Evolutionary conservation across 2,888 invertebrate species (phyloP).

Genomic region (Thera obeliscata): DNA sequence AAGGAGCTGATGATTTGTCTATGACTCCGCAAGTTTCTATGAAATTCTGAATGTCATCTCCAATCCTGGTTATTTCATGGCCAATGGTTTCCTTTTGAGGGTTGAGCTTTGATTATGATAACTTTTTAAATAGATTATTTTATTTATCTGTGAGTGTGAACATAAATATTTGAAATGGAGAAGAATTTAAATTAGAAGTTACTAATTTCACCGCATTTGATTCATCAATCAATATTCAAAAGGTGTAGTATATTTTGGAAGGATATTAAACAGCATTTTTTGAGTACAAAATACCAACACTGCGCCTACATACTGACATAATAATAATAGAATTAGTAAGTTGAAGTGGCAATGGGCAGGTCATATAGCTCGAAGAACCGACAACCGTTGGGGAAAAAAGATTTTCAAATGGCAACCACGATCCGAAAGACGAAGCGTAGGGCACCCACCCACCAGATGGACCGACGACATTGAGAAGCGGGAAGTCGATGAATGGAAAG

Average conservation of each 20-base stretch:
- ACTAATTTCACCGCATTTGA: constrained; percentile 3
- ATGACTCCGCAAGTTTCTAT: constrained; percentile 69
- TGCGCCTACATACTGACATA: too few species aligned
- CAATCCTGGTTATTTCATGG: constrained; percentile 79
- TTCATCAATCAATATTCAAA: constrained; percentile 18
- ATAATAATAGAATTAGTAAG: too few species aligned
- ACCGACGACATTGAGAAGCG: too few species aligned
- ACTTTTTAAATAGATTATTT: constrained; percentile 13
- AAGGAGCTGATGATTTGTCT: constrained; percentile 72
- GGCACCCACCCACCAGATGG: too few species aligned
- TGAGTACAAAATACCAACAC: too few species aligned
- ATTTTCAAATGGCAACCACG: too few species aligned
- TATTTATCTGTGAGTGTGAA: not conserved
- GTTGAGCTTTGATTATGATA: constrained; percentile 33
- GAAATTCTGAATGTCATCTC: constrained; percentile 75
- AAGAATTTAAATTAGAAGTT: constrained; percentile 2
- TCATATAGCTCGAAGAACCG: too few species aligned
- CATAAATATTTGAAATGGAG: constrained; percentile 2
- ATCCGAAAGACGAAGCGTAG: too few species aligned
- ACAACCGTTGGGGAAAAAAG: too few species aligned
- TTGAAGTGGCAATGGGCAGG: too few species aligned
- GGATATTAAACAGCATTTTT: too few species aligned
- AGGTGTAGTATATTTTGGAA: not conserved
- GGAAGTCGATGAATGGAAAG: too few species aligned
- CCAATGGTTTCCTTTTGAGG: constrained; percentile 46